phyloP scores from a whole-genome alignment of 2,888 invertebrate genomes.

The Acleris literana region DNA sequence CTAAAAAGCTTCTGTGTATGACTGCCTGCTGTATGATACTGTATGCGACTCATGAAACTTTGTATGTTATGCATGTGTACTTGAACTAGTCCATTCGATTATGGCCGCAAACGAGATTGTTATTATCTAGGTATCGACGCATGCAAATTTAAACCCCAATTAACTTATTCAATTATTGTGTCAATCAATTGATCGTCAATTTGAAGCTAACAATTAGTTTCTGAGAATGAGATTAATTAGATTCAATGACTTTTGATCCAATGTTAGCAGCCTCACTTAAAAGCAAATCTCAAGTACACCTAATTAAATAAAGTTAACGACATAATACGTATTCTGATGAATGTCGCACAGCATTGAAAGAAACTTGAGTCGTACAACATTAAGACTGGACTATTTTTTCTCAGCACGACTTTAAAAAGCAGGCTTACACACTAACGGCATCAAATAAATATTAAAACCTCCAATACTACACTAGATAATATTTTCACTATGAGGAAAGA shows the following conservation, averaged over 20 bases:
- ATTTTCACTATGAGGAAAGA: too few species aligned
- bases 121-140: slow-evolving; percentile 4
- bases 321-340: slow-evolving; percentile 25
- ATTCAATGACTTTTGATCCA: slow-evolving; percentile 47
- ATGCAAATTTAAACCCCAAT: slow-evolving; percentile 64
- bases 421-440: too few species aligned
- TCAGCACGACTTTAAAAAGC: too few species aligned
- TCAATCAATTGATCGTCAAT: too few species aligned
- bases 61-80: slow-evolving; percentile 19
- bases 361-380: too few species aligned
- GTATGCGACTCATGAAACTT: slow-evolving; percentile 16
- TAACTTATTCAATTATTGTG: slow-evolving; percentile 28
- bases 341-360: not conserved
- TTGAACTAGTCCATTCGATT: slow-evolving; percentile 2
- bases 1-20: slow-evolving; percentile 28
- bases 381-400: too few species aligned
- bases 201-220: too few species aligned
- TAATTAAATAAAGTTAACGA: slow-evolving; percentile 28
- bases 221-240: slow-evolving; percentile 4
- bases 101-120: slow-evolving; percentile 2
- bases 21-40: slow-evolving; percentile 31
- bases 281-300: slow-evolving; percentile 20
- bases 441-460: too few species aligned
- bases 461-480: too few species aligned
- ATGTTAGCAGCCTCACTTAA: slow-evolving; percentile 36